Base-by-base conservation (phyloP, 2,113 vertebrate genomes). In the Oreochromis aureus region DNA sequence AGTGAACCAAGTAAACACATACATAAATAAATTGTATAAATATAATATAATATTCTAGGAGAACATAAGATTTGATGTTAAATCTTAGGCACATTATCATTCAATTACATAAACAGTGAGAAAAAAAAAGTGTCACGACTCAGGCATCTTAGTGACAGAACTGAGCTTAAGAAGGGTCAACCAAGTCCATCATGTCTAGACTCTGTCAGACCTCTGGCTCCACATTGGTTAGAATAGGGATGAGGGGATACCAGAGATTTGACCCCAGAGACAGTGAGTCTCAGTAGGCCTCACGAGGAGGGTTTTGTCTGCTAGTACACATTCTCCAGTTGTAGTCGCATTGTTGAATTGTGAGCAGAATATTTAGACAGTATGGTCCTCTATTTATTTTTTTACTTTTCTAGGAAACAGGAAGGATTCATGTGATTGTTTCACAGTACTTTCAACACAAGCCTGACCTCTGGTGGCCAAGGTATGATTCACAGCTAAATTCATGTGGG, bases 221-320 rank as follows among this genome's bases (percentile, higher is more conserved):
- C 95, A 93, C 92, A 86, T 85, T 93, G 89, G 86, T 94, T 93
- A 90, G 84, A 92, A 71, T 69, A 59, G 87, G 91, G 93, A 94
- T 92, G 92, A 93, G 93, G 88, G 91, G 93, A 93, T 92, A 91
- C 82, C 7, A 46, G 91, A 92, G 93, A 94, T 93, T 89, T 93
- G 93, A 92, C 93, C 91, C 93, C 81, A 90, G 93, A 93, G 95
- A 95, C 94, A 92, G 84, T 2, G 82, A 94, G 93, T 95, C 94
- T 94, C 89, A 66, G 46, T 89, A 92, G 92, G 92, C 90, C 89
- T 91, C 88, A 85, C 69, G 81, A 88, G 87, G 80, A 93, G 90
- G 86, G 66, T 83, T 63, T 83, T 85, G 92, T 89, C 91, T 87
- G 69, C 82, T 82, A 39, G 84, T 46, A 85, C 82, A 89, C 91